Conservation (phyloP, 35 echinoderm and acorn worm species). For the Patiria miniata region DNA sequence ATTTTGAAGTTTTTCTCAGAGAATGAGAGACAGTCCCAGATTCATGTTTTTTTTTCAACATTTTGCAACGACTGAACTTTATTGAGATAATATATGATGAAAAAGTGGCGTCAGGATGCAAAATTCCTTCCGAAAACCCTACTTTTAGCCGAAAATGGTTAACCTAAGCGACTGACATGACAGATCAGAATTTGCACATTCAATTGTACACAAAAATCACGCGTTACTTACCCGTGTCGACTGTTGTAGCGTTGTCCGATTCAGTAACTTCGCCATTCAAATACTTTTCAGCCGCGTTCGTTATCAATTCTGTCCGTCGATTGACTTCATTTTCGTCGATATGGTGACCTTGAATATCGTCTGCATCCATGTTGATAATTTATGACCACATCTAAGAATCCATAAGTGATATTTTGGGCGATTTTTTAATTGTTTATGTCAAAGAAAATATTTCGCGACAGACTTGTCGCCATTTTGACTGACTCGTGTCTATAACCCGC, state of each 20-base stretch:
- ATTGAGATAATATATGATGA: no score
- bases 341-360: background rate
- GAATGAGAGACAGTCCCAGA: no score
- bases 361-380: constrained; percentile 21
- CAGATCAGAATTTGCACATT: no score
- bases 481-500: background rate
- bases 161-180: no score
- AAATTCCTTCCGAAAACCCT: no score
- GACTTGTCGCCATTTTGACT: constrained; percentile 30
- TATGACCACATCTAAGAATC: background rate
- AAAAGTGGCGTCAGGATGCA: no score
- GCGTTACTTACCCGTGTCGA: background rate
- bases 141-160: no score
- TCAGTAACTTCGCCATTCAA: constrained; percentile 45
- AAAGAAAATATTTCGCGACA: constrained; percentile 13
- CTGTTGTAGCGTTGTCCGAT: background rate
- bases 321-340: constrained; percentile 27
- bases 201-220: background rate
- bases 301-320: constrained; percentile 1
- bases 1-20: no score
- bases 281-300: constrained; percentile 29
- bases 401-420: constrained; percentile 8
- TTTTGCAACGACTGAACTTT: no score
- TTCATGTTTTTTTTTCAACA: no score
- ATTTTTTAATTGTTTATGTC: constrained; percentile 26